Evolutionary conservation across 2,888 invertebrate genomes (phyloP).

Genomic region (Thera obeliscata): DNA sequence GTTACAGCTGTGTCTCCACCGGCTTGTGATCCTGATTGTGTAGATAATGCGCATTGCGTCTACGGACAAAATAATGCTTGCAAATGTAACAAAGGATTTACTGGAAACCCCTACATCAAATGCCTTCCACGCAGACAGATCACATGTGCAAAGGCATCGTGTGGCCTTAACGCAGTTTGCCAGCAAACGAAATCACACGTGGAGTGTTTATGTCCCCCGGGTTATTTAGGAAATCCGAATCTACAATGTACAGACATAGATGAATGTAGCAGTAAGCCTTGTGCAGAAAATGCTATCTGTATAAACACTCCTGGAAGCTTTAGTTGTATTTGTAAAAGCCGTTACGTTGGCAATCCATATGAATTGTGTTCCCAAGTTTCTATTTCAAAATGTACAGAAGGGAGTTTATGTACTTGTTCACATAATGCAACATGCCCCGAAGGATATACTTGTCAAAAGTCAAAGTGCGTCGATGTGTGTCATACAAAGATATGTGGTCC

Average conservation of each 20-base stretch:
- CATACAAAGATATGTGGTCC: conserved; percentile 91
- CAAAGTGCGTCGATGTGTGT: conserved; percentile 91
- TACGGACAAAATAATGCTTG: conserved; percentile 91
- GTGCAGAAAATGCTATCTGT: conserved; percentile 94
- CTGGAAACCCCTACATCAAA: conserved; percentile 94
- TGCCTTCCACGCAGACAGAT: conserved; percentile 89
- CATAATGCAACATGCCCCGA: conserved; percentile 89
- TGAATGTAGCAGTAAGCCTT: conserved; percentile 91
- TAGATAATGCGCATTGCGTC: conserved; percentile 93
- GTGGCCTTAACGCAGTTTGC: conserved; percentile 92
- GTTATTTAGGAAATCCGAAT: conserved; percentile 94
- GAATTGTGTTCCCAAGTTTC: conserved; percentile 90
- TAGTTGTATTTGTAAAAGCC: conserved; percentile 94
- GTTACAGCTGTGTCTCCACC: conserved; percentile 90
- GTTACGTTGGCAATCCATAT: conserved; percentile 94
- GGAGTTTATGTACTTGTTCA: conserved; percentile 88
- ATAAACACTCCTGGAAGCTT: conserved; percentile 95
- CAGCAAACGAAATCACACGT: conserved; percentile 89
- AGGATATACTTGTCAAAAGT: conserved; percentile 89
- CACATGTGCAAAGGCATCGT: conserved; percentile 88
- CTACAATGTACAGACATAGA: conserved; percentile 93
- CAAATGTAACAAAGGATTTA: conserved; percentile 92
- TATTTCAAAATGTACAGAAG: conserved; percentile 88
- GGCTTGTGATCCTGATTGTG: conserved; percentile 91
- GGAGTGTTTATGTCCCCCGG: conserved; percentile 92